These are phyloP conservation scores for Aphidius colemani DNA, from an alignment of 2,888 invertebrate species.

Conservation along the genomic window DNA sequence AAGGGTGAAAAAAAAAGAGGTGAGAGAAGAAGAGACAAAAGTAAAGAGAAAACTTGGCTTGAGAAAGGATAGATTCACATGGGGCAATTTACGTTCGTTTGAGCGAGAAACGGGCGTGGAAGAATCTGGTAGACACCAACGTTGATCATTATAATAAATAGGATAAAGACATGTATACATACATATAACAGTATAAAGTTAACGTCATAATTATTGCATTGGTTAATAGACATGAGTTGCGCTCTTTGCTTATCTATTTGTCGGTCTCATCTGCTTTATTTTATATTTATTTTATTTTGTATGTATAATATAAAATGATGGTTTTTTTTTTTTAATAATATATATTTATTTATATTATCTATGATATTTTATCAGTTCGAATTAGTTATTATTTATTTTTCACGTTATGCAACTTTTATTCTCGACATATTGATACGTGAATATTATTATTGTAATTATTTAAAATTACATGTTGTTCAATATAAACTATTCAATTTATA, in stretches of 20 bases:
- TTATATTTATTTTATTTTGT: no score
- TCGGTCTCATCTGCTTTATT: no score
- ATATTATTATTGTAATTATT: no score
- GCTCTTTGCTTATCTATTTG: no score
- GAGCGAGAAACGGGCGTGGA: conserved; percentile 48
- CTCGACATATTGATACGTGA: no score
- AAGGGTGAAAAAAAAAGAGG: conserved; percentile 16
- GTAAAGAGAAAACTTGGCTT: conserved; percentile 7
- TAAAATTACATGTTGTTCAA: no score
- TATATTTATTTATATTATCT: no score
- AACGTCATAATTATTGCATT: conserved; percentile 48
- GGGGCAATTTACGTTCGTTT: conserved; percentile 48
- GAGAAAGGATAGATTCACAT: background rate
- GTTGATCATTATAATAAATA: conserved; percentile 51
- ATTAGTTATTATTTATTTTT: no score
- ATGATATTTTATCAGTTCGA: no score
- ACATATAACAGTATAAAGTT: conserved; percentile 45
- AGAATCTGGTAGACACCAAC: conserved; percentile 38
- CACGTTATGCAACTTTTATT: no score
- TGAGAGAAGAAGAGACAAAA: conserved; percentile 21
- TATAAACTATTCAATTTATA: background rate
- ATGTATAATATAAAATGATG: no score
- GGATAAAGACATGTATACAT: conserved; percentile 38
- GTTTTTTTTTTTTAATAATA: no score
- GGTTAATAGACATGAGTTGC: background rate